phyloP scores from a whole-genome alignment of 2,888 invertebrate species.

The Machimus rusticus region DNA sequence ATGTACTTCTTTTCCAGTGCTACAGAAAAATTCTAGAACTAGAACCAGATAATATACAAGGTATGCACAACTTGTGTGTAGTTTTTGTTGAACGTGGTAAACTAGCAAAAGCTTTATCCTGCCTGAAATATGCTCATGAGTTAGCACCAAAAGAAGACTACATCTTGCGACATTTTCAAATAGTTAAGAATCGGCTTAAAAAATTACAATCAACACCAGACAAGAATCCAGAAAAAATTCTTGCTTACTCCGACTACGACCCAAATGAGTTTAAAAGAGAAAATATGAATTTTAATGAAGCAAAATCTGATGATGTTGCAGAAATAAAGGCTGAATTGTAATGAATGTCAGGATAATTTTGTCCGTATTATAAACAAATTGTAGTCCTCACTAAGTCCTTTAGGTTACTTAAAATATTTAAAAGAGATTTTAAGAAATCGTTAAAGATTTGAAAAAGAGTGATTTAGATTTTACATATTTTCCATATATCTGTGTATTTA shows the following conservation, averaged over 20 bases:
- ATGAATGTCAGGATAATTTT: neutral
- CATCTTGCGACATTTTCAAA: constrained; percentile 86
- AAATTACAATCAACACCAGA: constrained; percentile 59
- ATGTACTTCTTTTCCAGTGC: constrained; percentile 72
- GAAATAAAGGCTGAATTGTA: neutral
- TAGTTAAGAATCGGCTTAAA: constrained; percentile 68
- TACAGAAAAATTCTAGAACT: constrained; percentile 86
- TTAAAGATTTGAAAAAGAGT: neutral
- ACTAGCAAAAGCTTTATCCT: constrained; percentile 83
- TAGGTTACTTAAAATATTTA: neutral
- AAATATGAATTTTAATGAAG: neutral
- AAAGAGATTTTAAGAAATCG: neutral
- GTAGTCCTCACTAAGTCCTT: neutral
- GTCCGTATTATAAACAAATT: neutral
- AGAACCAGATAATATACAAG: constrained; percentile 92
- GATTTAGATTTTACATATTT: constrained; percentile 2
- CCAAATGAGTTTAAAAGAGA: constrained; percentile 56
- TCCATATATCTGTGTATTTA: neutral
- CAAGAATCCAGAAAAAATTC: constrained; percentile 56
- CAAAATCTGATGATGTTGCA: neutral
- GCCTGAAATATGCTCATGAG: constrained; percentile 79
- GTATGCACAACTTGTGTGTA: constrained; percentile 94
- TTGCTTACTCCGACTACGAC: constrained; percentile 60
- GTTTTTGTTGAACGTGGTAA: constrained; percentile 93
- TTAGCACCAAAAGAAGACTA: constrained; percentile 92